phyloP scores from a whole-genome alignment of 2,797 vertebrate genomes.

The Falco cherrug region DNA sequence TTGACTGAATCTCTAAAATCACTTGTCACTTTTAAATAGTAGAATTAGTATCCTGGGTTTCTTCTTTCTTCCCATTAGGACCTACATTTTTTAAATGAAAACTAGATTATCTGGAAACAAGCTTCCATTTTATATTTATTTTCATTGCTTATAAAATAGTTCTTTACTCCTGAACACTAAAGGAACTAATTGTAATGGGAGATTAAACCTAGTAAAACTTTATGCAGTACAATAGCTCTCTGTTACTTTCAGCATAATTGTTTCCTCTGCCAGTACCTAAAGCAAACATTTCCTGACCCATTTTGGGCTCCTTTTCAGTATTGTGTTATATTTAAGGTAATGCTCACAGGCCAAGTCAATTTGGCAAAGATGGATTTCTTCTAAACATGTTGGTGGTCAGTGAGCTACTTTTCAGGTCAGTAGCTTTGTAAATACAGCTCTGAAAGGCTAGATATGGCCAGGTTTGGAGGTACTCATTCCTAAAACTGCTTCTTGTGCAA shows the following conservation, averaged over 20 bases:
- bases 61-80: background rate
- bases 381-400: constrained; percentile 31
- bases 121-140: constrained; percentile 40
- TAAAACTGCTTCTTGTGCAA: background rate
- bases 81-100: background rate
- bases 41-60: background rate
- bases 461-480: background rate
- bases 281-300: constrained; percentile 60
- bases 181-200: constrained; percentile 42
- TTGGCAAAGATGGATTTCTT: constrained; percentile 34
- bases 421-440: background rate
- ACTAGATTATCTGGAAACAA: constrained; percentile 5
- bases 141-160: constrained; percentile 30
- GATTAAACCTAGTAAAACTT: constrained; percentile 48
- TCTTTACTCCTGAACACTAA: constrained; percentile 7
- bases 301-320: constrained; percentile 56
- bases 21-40: background rate
- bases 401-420: background rate
- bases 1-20: background rate
- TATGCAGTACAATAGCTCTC: constrained; percentile 10
- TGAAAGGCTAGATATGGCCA: background rate
- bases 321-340: constrained; percentile 34
- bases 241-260: constrained; percentile 34
- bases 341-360: background rate
- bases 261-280: constrained; percentile 46